Conservation (phyloP, 2,888 invertebrate species). For the Saturnia japonica region DNA sequence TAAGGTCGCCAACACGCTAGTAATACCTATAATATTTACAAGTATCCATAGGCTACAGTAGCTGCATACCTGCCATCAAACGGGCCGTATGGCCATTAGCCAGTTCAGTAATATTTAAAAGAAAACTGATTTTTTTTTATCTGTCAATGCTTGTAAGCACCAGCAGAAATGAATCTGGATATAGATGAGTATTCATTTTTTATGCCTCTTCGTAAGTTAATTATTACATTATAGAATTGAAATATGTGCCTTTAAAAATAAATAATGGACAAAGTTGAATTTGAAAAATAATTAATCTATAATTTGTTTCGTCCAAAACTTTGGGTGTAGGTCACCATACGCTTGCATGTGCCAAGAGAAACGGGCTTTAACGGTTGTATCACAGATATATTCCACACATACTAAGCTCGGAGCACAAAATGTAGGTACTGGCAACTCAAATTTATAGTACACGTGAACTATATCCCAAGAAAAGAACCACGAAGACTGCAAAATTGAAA, state of each 20-base stretch:
- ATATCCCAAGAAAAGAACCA: conserved; percentile 24
- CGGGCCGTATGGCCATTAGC: too few species aligned
- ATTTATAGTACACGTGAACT: conserved; percentile 37
- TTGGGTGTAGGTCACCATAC: conserved; percentile 14
- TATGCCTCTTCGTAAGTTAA: neutral
- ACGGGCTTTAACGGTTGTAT: conserved; percentile 23
- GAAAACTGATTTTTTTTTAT: too few species aligned
- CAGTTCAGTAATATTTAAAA: too few species aligned
- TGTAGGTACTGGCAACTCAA: conserved; percentile 24
- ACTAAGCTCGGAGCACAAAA: conserved; percentile 14
- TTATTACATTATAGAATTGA: neutral
- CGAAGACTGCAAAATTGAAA: conserved; percentile 24
- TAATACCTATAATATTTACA: too few species aligned
- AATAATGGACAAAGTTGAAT: neutral
- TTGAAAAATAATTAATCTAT: neutral
- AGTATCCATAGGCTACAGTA: too few species aligned
- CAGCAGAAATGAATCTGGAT: too few species aligned
- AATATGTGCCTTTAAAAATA: neutral
- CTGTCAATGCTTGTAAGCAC: too few species aligned
- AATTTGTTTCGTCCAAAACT: conserved; percentile 2
- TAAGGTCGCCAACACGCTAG: too few species aligned
- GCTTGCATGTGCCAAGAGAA: conserved; percentile 37
- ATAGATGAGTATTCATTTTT: neutral
- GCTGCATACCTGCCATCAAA: too few species aligned
- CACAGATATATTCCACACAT: conserved; percentile 19